Conservation (phyloP, 2,797 vertebrate genomes). For the Gymnothorax javanicus region DNA sequence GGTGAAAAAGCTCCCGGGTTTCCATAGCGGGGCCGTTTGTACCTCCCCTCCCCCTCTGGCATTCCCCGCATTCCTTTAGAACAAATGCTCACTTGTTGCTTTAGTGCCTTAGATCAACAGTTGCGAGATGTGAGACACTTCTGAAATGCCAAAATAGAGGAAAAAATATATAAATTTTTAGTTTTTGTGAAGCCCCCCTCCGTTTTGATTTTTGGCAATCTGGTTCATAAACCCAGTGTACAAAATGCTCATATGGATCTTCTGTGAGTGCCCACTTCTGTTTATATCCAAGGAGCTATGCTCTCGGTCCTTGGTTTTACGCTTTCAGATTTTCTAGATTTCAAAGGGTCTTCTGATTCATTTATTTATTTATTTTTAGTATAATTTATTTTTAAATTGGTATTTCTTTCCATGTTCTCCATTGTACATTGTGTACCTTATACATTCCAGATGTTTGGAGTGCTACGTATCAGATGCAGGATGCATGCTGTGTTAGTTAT, state of each 20-base stretch:
- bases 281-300: background rate
- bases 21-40: slow-evolving; percentile 51
- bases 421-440: background rate
- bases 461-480: background rate
- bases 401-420: background rate
- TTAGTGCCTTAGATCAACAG: slow-evolving; percentile 73
- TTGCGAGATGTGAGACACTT: slow-evolving; percentile 54
- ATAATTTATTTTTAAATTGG: background rate
- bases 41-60: slow-evolving; percentile 61
- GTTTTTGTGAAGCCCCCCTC: slow-evolving; percentile 8
- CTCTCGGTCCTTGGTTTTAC: background rate
- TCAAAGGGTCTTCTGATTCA: background rate
- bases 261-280: background rate
- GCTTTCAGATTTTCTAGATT: background rate
- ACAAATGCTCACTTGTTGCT: slow-evolving; percentile 80
- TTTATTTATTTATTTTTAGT: background rate
- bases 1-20: slow-evolving; percentile 48
- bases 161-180: slow-evolving; percentile 23
- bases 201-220: slow-evolving; percentile 13
- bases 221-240: background rate
- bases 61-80: slow-evolving; percentile 73
- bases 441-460: background rate
- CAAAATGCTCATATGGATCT: slow-evolving; percentile 15
- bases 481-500: background rate
- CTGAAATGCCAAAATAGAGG: slow-evolving; percentile 27